phyloP scores from a whole-genome alignment of 2,113 vertebrate species.

The Thryonomys swinderianus region DNA sequence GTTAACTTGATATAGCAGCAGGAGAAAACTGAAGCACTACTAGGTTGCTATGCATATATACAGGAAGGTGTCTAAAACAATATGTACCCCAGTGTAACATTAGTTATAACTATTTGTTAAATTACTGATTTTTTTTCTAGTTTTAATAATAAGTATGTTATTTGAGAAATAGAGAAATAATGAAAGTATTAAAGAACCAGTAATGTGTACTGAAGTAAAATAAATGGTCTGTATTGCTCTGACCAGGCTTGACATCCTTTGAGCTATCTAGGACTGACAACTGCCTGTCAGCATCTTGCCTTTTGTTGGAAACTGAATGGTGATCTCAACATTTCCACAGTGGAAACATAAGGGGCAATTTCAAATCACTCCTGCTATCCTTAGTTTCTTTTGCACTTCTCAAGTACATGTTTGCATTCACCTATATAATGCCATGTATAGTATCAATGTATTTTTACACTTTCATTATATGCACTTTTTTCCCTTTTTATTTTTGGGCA shows the following conservation, averaged over 20 bases:
- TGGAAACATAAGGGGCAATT: not conserved
- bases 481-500: not conserved
- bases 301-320: not conserved
- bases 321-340: not conserved
- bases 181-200: not conserved
- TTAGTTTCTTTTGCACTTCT: not conserved
- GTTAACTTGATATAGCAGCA: not conserved
- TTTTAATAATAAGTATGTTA: conserved; percentile 1
- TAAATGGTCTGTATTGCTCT: not conserved
- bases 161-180: not conserved
- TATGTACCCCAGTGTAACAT: not conserved
- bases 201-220: not conserved
- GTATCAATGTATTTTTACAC: not conserved
- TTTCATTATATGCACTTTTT: not conserved
- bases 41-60: not conserved
- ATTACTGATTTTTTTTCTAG: not conserved
- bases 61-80: not conserved
- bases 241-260: not conserved
- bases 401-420: not conserved
- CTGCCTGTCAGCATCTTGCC: not conserved
- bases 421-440: not conserved
- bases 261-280: not conserved
- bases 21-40: not conserved
- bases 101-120: not conserved
- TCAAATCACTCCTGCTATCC: not conserved